Conservation (phyloP, 2,113 vertebrate genomes). For the Nycticryphes semicollaris region DNA sequence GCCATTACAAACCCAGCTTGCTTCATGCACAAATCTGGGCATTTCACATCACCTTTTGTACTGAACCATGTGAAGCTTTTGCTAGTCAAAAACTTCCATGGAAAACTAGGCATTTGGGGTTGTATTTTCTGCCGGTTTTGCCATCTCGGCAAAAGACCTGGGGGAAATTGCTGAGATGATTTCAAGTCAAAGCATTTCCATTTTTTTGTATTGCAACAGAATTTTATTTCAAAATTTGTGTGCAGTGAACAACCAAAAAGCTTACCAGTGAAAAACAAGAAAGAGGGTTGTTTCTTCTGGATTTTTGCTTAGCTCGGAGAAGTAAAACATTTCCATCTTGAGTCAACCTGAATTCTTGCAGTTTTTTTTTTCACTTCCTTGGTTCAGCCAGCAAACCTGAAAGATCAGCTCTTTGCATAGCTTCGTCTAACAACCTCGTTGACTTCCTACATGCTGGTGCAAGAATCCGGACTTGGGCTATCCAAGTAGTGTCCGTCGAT, state of each 20-base stretch:
- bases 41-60: neutral
- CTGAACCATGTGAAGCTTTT: neutral
- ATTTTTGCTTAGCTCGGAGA: neutral
- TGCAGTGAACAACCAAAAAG: neutral
- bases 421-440: neutral
- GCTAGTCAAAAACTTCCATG: neutral
- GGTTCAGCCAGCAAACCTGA: neutral
- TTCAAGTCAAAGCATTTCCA: conserved; percentile 5
- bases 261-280: neutral
- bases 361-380: neutral
- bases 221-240: conserved; percentile 13
- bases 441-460: neutral
- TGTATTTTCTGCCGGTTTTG: neutral
- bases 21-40: neutral
- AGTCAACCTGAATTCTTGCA: neutral
- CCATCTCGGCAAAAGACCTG: neutral
- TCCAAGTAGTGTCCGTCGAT: neutral
- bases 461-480: neutral
- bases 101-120: neutral
- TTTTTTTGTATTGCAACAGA: conserved; percentile 15
- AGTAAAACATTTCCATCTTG: conserved; percentile 11
- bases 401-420: neutral
- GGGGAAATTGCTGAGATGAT: conserved; percentile 23
- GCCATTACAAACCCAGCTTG: neutral
- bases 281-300: neutral